Conservation (phyloP, 2,888 invertebrate genomes). For the Lasioglossum morio region DNA sequence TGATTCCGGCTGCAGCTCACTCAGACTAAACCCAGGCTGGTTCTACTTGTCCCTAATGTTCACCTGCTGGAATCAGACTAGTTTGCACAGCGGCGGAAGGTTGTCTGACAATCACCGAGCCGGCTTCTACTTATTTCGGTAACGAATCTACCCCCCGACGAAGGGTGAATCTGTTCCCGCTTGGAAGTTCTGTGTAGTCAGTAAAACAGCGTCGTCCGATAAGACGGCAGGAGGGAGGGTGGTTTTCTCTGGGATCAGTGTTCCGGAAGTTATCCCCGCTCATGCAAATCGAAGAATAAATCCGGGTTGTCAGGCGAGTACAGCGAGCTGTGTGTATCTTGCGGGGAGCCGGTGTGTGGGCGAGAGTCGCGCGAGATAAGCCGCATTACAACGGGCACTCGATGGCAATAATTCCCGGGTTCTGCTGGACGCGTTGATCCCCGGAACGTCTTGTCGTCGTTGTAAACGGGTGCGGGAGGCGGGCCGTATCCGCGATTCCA, state of each 20-base stretch:
- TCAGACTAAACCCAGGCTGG: not conserved
- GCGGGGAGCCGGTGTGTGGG: not conserved
- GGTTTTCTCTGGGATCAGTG: not conserved
- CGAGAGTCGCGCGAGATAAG: not conserved
- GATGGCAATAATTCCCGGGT: slow-evolving; percentile 14
- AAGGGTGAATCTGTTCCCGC: not conserved
- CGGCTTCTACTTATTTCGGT: not conserved
- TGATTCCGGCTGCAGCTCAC: not conserved
- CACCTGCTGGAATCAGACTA: not conserved
- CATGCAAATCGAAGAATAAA: slow-evolving; percentile 51
- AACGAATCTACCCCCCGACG: not conserved
- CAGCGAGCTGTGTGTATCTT: slow-evolving; percentile 1
- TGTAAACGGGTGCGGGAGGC: not conserved
- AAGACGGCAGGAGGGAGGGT: not conserved
- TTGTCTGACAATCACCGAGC: not conserved
- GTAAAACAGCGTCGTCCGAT: slow-evolving; percentile 31
- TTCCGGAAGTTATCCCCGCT: slow-evolving; percentile 23
- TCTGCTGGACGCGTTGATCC: slow-evolving; percentile 14
- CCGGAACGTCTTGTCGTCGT: slow-evolving; percentile 23
- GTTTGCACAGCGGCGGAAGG: not conserved
- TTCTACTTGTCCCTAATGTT: not conserved
- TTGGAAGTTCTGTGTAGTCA: not conserved
- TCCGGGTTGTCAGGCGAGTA: slow-evolving; percentile 21
- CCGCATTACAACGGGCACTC: slow-evolving; percentile 4
- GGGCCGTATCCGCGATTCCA: not conserved